Evolutionary conservation across 2,888 invertebrate genomes (phyloP).

Genomic region (Imbricaverruca yamaguchii): DNA sequence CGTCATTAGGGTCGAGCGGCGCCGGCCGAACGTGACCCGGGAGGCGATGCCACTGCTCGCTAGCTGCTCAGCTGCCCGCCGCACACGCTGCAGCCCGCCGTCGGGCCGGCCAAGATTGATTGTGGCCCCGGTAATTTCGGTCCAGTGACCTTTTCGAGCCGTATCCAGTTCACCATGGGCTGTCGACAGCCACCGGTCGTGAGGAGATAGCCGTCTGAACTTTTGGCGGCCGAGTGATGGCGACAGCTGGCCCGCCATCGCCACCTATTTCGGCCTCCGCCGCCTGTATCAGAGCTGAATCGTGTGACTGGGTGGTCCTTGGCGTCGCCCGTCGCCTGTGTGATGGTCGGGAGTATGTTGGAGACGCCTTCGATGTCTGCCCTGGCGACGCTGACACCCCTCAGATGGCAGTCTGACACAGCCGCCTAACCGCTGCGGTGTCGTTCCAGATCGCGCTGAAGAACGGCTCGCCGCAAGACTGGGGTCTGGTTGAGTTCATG

Average conservation of each 20-base stretch:
- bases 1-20: background rate
- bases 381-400: too few species aligned
- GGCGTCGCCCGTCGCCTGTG: background rate
- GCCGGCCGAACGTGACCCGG: background rate
- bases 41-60: background rate
- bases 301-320: background rate
- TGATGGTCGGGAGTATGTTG: too few species aligned
- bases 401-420: too few species aligned
- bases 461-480: constrained; percentile 47
- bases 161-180: background rate
- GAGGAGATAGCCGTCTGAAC: too few species aligned
- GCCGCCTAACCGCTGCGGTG: too few species aligned
- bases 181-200: background rate
- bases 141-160: background rate
- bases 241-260: background rate
- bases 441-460: constrained; percentile 45
- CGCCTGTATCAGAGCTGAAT: background rate
- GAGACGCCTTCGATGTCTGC: too few species aligned
- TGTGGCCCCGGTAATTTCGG: background rate
- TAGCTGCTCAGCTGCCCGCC: background rate
- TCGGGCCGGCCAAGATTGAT: background rate
- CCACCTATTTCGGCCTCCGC: background rate
- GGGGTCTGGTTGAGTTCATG: constrained; percentile 48
- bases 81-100: too few species aligned
- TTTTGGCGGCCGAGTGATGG: background rate